These are phyloP conservation scores for Trissolcus japonicus DNA, from an alignment of 2,888 invertebrate species.

Conservation along the genomic window DNA sequence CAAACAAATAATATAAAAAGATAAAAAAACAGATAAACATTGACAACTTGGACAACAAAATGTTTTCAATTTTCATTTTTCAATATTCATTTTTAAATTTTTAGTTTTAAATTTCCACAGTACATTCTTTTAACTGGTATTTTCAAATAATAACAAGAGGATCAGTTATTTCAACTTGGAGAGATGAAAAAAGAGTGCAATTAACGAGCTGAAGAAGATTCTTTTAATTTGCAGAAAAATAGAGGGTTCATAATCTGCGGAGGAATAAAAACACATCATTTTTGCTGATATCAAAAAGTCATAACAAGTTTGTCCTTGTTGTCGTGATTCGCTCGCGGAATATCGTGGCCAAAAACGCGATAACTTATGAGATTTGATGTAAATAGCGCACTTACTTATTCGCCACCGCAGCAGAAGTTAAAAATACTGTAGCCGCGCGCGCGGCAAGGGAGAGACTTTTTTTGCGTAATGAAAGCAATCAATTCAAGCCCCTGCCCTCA, in stretches of 20 bases:
- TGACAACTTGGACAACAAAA: too few species aligned
- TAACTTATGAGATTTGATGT: conserved; percentile 73
- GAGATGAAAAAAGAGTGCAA: too few species aligned
- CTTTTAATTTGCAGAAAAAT: conserved; percentile 27
- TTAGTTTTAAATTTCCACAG: too few species aligned
- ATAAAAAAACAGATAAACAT: too few species aligned
- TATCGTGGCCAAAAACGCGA: conserved; percentile 37
- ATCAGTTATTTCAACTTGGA: too few species aligned
- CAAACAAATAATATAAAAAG: too few species aligned
- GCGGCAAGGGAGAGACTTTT: conserved; percentile 66
- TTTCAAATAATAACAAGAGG: too few species aligned
- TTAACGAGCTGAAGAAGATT: background rate
- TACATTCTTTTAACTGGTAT: too few species aligned
- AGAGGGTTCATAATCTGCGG: background rate
- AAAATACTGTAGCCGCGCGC: conserved; percentile 45
- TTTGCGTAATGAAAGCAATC: conserved; percentile 76
- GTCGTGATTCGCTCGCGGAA: conserved; percentile 26
- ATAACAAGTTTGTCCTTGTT: conserved; percentile 44
- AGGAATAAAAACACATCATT: conserved; percentile 22
- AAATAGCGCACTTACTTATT: conserved; percentile 75
- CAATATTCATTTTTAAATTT: too few species aligned
- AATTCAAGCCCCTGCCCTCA: conserved; percentile 67
- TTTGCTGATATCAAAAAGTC: conserved; percentile 44
- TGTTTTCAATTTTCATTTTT: too few species aligned
- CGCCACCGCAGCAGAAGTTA: conserved; percentile 64